These are phyloP conservation scores for Gallinago solitaria DNA, from an alignment of 2,797 vertebrate species.

Conservation along the genomic window DNA sequence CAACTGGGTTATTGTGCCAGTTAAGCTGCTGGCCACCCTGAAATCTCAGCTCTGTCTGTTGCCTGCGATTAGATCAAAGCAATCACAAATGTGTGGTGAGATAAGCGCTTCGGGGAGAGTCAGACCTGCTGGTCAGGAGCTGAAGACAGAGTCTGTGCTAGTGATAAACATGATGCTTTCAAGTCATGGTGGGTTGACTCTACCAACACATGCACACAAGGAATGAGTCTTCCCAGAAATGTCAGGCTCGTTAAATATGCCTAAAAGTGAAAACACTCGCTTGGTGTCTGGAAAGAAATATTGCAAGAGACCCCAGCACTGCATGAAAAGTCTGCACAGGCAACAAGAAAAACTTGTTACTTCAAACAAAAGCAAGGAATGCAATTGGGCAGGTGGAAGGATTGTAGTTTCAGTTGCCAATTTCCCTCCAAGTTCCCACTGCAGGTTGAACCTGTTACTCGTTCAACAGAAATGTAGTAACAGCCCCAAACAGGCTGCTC, in stretches of 20 bases:
- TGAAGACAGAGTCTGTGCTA: neutral
- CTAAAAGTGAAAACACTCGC: neutral
- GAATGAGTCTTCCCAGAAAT: neutral
- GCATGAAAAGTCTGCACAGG: neutral
- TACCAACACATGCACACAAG: neutral
- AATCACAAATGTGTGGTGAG: neutral
- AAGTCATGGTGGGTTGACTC: neutral
- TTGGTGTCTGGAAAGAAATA: neutral
- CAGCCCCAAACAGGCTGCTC: neutral
- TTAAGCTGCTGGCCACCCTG: conserved; percentile 24
- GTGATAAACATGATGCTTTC: neutral
- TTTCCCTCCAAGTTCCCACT: neutral
- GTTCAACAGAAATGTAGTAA: neutral
- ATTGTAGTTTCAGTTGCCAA: neutral
- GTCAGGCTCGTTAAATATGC: fast-evolving
- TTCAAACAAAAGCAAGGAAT: neutral
- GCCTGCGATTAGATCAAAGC: conserved; percentile 2
- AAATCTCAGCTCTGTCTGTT: neutral
- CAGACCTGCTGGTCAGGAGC: neutral
- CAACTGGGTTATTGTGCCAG: neutral
- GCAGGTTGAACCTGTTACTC: neutral
- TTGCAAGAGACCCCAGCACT: neutral
- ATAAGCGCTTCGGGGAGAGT: neutral
- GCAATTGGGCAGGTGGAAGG: neutral
- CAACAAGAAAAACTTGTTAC: neutral